Evolutionary conservation across 2,797 vertebrate genomes (phyloP), one percentile per base, ranked within the genome.

Genomic region (Platyrinchus mystaceus): DNA sequence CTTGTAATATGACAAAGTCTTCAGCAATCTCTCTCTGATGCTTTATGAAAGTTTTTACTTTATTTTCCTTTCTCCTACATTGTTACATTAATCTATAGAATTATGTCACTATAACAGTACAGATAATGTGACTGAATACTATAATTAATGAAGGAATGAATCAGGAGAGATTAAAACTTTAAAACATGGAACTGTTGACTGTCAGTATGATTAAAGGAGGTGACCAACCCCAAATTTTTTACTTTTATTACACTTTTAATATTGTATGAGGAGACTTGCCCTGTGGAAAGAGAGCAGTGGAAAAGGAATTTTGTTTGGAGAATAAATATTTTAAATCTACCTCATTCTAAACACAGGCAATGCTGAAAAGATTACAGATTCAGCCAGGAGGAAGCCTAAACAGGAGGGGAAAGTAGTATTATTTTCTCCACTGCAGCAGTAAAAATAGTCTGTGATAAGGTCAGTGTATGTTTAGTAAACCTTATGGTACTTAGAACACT

Each of bases 321-420:
- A 86, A 64, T 14, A 74, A 34, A 32, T 22, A 6, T 53, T 69
- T 87, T 87, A 52, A 84, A 68, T 36, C 13, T 3, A 44, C 14
- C 6, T 53, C 14, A 4, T 74, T 41, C 30, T 46, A 75, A 60
- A 50, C 12, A 36, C 5, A 59, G 17, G 8, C 18, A 67, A 36
- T 39, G 6, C 9, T 69, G 56, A 66, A 80, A 73, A 32, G 12
- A 56, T 47, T 52, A 20, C 14, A 44, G 13, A 67, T 59, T 81
- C 62, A 84, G 2, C 0, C 3, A 74, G 28, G 64, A 73, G 15
- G 4, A 64, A 68, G 3, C 32, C 32, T 67, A 86, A 92, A 50
- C 1, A 36, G 9, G 26, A 62, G 16, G 20, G 3, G 14, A 55
- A 67, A 77, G 1, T 34, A 0, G 0, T n/a, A 8, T 0, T 9